A percentile compares a stretch with the other conserved stretches of the same genome.
Evolutionary conservation across 2,113 vertebrate species (phyloP).

Genomic region (Forbesichthys papilliferus): DNA sequence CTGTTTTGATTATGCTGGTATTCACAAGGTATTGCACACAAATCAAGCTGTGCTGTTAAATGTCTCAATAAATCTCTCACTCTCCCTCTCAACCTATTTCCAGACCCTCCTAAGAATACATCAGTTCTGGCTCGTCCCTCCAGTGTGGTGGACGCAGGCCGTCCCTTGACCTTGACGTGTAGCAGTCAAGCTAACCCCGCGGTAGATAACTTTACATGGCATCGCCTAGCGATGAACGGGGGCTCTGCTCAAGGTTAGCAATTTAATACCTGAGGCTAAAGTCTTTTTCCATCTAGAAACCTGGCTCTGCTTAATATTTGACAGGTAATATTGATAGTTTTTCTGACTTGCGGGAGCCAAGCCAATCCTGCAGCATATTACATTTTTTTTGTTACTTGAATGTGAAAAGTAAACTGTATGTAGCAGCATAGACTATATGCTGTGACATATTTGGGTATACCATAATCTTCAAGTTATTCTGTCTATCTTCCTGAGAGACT

Average conservation of each 20-base stretch:
- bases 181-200: slow-evolving; percentile 78
- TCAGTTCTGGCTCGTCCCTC: slow-evolving; percentile 76
- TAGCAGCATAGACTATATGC: too few species aligned
- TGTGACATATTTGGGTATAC: not conserved
- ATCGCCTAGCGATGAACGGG: slow-evolving; percentile 65
- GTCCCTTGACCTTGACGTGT: slow-evolving; percentile 77
- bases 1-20: too few species aligned
- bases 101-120: slow-evolving; percentile 79
- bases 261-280: not conserved
- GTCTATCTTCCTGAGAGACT: not conserved
- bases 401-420: not conserved
- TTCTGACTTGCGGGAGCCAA: too few species aligned
- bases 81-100: slow-evolving; percentile 6
- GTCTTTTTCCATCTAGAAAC: not conserved
- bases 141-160: slow-evolving; percentile 76
- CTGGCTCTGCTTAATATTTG: too few species aligned
- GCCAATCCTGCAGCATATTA: not conserved
- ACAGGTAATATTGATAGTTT: too few species aligned
- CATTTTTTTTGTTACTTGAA: not conserved
- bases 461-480: not conserved
- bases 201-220: slow-evolving; percentile 82
- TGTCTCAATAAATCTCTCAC: not conserved
- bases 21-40: not conserved
- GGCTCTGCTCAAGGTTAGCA: slow-evolving; percentile 65
- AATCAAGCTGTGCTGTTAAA: not conserved